These are phyloP conservation scores for Neomonachus schauinslandi DNA, from an alignment of 2,113 vertebrate genomes.

Conservation along the genomic window DNA sequence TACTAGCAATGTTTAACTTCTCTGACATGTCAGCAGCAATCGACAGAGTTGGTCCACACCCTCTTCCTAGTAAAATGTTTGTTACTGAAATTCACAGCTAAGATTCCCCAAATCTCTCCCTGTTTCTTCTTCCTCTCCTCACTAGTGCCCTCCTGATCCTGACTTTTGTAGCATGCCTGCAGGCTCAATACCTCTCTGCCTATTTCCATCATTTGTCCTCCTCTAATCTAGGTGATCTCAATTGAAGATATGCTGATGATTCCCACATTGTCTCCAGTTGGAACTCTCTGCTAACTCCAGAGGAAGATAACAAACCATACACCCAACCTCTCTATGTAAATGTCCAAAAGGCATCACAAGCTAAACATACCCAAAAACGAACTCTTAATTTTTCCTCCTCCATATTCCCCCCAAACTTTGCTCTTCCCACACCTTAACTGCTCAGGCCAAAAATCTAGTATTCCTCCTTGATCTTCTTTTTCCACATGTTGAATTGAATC, in stretches of 20 bases:
- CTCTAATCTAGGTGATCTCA: not conserved
- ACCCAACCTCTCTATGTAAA: not conserved
- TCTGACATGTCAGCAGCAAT: not conserved
- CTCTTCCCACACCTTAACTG: not conserved
- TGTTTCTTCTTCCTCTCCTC: not conserved
- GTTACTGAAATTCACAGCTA: not conserved
- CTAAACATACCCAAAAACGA: not conserved
- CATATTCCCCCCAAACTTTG: not conserved
- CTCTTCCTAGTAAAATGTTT: not conserved
- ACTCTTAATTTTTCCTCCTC: not conserved
- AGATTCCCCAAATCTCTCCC: not conserved
- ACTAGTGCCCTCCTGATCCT: not conserved
- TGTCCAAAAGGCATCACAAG: not conserved
- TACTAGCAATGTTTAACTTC: not conserved
- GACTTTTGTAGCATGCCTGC: not conserved
- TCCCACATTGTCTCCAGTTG: not conserved
- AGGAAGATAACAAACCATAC: accelerated
- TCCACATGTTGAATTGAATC: not conserved
- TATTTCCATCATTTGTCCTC: not conserved
- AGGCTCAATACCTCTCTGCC: not conserved
- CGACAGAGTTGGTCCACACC: not conserved
- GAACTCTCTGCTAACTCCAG: not conserved
- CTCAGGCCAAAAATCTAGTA: not conserved
- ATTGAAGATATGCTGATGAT: not conserved
- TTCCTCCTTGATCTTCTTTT: not conserved